These are phyloP conservation scores for Ostrea edulis DNA, from an alignment of 1,140 invertebrate genomes.

Conservation along the genomic window DNA sequence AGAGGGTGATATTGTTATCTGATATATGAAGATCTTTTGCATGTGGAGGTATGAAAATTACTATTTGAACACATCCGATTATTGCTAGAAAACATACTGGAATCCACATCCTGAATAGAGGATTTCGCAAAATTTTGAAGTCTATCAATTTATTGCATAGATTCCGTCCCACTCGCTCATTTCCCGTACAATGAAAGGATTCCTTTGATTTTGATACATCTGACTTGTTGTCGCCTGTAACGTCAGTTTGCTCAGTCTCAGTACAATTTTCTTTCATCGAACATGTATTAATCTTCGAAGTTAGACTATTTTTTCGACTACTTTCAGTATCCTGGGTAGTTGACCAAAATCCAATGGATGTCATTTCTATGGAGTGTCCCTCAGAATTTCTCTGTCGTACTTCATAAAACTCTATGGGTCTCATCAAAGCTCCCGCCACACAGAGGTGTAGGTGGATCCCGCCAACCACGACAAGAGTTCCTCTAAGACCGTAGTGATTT, in stretches of 20 bases:
- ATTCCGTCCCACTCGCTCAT: background rate
- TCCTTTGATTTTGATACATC: background rate
- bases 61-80: background rate
- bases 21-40: conserved; percentile 29
- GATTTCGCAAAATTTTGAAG: background rate
- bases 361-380: background rate
- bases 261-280: background rate
- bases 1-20: background rate
- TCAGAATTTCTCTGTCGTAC: background rate
- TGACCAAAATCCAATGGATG: background rate
- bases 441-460: conserved; percentile 41
- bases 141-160: background rate
- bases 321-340: background rate
- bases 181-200: background rate
- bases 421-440: conserved; percentile 45
- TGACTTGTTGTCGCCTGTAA: background rate
- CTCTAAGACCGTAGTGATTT: conserved; percentile 29
- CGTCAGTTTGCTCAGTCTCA: background rate
- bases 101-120: conserved; percentile 9
- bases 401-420: conserved; percentile 35
- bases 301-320: background rate
- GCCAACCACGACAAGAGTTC: conserved; percentile 44
- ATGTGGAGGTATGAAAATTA: conserved; percentile 37
- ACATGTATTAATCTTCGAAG: background rate
- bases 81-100: background rate